Base-by-base conservation (phyloP, 2,888 invertebrate species). In the Panopea generosa region DNA sequence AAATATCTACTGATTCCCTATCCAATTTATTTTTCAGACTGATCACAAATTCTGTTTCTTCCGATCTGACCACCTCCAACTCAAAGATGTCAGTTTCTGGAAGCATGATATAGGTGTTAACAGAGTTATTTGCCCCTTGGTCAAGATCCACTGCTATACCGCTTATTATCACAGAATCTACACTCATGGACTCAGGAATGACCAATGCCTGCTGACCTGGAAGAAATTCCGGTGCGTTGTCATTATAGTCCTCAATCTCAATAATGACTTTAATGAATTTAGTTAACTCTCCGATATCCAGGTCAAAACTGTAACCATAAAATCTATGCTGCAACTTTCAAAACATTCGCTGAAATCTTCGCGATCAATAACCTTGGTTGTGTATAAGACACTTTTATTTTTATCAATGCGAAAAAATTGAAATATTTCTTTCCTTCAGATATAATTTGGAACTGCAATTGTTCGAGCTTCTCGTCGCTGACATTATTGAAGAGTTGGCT, bases 221-320 rank as follows among this genome's bases (percentile, higher is more conserved):
- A 11, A 77, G 57, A 76, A 90, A 90, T 24, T 62, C 67, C 7
- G 90, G 90, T 1, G 80, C 38, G 63, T 89, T 86, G 61, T 90
- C 90, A 82, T 90, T 90, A 14, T 77, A 70, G 73, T 90, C 90
- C 16, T 81, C 65, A 2, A 90, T 67, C 4, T 73, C 61, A 18
- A 90, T 73, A 18, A 68, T 63, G 9, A 87, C 77, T 53, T 83
- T 77, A 53, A 89, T 81, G 14, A 88, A 70, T 29, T 82, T 67
- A 16, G 85, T 80, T 7, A 86, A 71, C 33, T 81, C 82, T 22
- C 43, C 33, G 4, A 63, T 22, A 7, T 63, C 63, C 2, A 68
- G 45, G n/a, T 72, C 74, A 57, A 70, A 9, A 88, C 86, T 6
- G 79, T 81, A 9, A 90, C 86, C 62, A 85, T 84, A 16, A 90